Percentiles rank a stretch among this genome's conserved stretches.
Conservation (phyloP, 2,888 invertebrate genomes). For the Morinoia aosen region DNA sequence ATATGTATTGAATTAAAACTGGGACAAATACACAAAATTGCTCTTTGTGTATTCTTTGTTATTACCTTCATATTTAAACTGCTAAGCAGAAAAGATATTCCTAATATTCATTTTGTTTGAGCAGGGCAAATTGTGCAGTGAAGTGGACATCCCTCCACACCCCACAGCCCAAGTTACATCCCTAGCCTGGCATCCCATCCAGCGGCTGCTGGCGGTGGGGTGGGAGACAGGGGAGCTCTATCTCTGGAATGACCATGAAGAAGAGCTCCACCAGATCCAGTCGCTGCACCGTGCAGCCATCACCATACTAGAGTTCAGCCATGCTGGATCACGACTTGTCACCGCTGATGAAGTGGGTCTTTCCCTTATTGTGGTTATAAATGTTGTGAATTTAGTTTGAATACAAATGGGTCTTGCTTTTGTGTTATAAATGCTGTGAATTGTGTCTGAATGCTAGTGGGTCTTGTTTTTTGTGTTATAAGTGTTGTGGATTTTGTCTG, state of each 20-base stretch:
- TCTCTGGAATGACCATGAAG: conserved; percentile 80
- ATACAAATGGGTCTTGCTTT: too few species aligned
- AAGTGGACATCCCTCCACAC: conserved; percentile 83
- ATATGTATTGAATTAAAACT: too few species aligned
- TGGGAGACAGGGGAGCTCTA: conserved; percentile 94
- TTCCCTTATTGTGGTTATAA: not conserved
- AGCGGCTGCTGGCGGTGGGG: conserved; percentile 85
- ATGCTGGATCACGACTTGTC: conserved; percentile 85
- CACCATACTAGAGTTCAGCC: conserved; percentile 78
- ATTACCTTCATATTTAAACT: not conserved
- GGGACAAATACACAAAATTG: too few species aligned
- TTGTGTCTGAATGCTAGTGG: too few species aligned
- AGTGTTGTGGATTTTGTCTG: too few species aligned
- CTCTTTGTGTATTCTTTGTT: not conserved
- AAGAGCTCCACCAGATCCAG: conserved; percentile 70
- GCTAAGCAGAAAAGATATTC: too few species aligned
- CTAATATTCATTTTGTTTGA: not conserved
- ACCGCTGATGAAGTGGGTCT: conserved; percentile 83
- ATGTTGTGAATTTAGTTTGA: not conserved
- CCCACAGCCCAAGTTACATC: conserved; percentile 85
- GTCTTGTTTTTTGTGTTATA: too few species aligned
- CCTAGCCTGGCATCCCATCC: conserved; percentile 90
- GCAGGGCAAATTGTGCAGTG: conserved; percentile 72
- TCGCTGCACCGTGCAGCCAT: conserved; percentile 75
- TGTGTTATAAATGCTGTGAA: too few species aligned